A percentile compares a stretch with the other conserved stretches of the same genome.
These are phyloP conservation scores for Phoeniculus purpureus DNA, from an alignment of 2,797 vertebrate genomes.

Conservation along the genomic window DNA sequence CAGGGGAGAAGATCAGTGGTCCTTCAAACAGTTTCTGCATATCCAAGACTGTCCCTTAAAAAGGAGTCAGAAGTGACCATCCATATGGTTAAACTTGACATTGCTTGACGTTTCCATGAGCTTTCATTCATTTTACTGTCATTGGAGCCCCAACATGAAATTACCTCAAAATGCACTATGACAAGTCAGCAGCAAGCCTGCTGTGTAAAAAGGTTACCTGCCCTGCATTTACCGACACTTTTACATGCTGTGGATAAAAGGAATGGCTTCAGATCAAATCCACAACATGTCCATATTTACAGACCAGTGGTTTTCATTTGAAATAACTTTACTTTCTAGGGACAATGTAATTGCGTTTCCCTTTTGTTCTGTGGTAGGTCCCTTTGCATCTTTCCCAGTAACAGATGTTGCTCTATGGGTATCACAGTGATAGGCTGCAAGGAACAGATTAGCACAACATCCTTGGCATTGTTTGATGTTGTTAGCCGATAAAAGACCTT, in stretches of 20 bases:
- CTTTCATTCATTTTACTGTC: background rate
- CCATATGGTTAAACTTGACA: background rate
- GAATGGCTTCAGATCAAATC: background rate
- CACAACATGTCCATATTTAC: rapidly evolving
- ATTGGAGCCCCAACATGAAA: background rate
- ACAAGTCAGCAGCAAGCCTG: background rate
- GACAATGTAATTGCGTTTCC: background rate
- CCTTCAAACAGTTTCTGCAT: background rate
- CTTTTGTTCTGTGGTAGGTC: background rate
- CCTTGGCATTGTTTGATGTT: background rate
- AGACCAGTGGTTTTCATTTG: background rate
- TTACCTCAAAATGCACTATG: background rate
- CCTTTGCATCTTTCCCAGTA: background rate
- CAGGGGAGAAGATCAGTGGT: background rate
- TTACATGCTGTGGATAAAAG: background rate
- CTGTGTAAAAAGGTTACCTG: background rate
- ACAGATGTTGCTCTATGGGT: background rate
- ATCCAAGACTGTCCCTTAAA: background rate
- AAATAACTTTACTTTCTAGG: background rate
- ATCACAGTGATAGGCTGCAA: background rate
- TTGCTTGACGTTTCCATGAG: background rate
- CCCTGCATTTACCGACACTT: background rate
- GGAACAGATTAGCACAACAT: background rate
- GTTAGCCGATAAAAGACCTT: background rate
- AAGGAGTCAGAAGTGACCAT: background rate